Base-by-base conservation (phyloP, 2,113 vertebrate species). In the Zosterops lateralis region DNA sequence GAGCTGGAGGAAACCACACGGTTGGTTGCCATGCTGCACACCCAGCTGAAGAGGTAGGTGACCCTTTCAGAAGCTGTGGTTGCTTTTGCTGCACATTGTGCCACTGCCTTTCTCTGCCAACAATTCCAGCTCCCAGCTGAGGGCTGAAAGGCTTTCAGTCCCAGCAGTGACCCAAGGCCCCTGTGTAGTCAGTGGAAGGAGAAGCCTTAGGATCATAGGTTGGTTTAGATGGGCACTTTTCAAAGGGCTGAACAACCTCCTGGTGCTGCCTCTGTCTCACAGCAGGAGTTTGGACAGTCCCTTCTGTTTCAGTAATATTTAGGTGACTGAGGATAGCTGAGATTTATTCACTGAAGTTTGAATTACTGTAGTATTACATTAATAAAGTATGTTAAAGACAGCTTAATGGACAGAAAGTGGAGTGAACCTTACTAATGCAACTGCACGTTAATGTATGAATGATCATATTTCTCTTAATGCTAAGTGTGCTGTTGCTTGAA, bases 1-100 rank as follows among this genome's bases (percentile, higher is more conserved):
- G 99, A 99, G 92, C 97, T 99, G 94, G 99, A 99, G 96, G 99
- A 99, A 91, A 98, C 98, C 40, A 99, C 99, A 1, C 98, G 98
- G 10, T 95, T 99, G 71, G 98, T 99, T 7, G 97, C 99, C 1
- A 87, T 98, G 24, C 95, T 99, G 48, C 98, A 99, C 56, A 97
- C 97, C 3, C 99, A 99, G 88, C 97, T 99, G 84, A 99, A 99
- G 92, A 99, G 99, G 99, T 99, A 90, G 4, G 60, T 75, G 44
- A 47, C 60, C 40, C 84, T 44, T 28, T 7, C 21, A 64, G 28
- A 25, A 71, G 9, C 36, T 47, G 13, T 21, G 42, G 32, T 18
- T 53, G 58, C 48, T 88, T 75, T 45, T 44, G 16, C 47, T 83
- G 75, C 72, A 58, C 22, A 0, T 16, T 8, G 31, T 56, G 64